phyloP scores from a whole-genome alignment of 2,888 invertebrate species.

The Lydus trimaculatus region DNA sequence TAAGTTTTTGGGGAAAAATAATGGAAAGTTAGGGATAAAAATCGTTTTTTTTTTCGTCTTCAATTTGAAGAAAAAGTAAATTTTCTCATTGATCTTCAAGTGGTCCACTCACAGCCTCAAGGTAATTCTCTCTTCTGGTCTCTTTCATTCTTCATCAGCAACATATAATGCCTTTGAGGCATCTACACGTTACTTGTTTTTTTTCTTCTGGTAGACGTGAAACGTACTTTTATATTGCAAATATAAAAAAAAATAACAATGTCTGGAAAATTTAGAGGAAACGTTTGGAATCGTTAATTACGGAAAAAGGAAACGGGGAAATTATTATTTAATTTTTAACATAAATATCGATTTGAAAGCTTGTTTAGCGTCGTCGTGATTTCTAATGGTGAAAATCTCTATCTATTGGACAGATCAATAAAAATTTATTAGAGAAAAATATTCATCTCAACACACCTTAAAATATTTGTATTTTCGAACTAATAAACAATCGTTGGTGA shows the following conservation, averaged over 20 bases:
- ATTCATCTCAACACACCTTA: not conserved
- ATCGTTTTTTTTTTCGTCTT: not conserved
- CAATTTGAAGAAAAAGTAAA: constrained; percentile 19
- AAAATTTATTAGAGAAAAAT: too few species aligned
- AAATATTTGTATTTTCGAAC: not conserved
- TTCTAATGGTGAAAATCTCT: not conserved
- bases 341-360: not conserved
- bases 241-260: not conserved
- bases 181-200: constrained; percentile 28
- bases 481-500: not conserved
- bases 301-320: not conserved
- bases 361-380: not conserved
- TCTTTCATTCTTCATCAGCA: constrained; percentile 35
- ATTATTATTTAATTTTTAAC: not conserved
- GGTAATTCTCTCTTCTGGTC: constrained; percentile 48
- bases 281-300: not conserved
- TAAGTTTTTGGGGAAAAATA: not conserved
- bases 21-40: not conserved
- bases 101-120: constrained; percentile 47
- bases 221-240: constrained; percentile 35
- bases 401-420: not conserved
- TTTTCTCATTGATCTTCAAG: constrained; percentile 48
- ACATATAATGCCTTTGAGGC: constrained; percentile 37
- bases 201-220: constrained; percentile 39
- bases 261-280: not conserved